Conservation (phyloP, 30 jellyfish, hydroid and myxozoan species). For the Aurelia aurita complex sp. Pacific region DNA sequence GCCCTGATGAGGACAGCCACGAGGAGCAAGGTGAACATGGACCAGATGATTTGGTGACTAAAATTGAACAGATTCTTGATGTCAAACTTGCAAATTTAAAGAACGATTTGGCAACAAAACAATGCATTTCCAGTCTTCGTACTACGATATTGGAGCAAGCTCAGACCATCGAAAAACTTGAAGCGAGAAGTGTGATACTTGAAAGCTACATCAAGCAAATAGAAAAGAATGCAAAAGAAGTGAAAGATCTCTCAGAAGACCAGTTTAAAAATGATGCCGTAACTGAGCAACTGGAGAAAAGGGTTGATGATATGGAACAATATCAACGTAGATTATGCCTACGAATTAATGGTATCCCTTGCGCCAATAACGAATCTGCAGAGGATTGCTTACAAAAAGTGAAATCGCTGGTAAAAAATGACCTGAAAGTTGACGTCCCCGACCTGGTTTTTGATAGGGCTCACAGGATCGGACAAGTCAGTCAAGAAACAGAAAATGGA, state of each 20-base stretch:
- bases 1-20: too few relatives aligned
- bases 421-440: not conserved
- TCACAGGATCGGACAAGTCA: too few relatives aligned
- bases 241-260: not conserved
- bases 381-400: not conserved
- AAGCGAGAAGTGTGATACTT: not conserved
- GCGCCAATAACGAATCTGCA: not conserved
- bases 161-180: not conserved
- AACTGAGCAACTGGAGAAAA: too few relatives aligned
- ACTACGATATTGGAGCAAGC: not conserved
- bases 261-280: too few relatives aligned
- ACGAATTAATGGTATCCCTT: slow-evolving; percentile 5
- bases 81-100: too few relatives aligned
- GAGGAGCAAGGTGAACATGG: too few relatives aligned
- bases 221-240: not conserved
- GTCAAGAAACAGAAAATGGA: too few relatives aligned
- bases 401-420: not conserved
- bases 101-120: too few relatives aligned
- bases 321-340: not conserved
- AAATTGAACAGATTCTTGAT: too few relatives aligned
- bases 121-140: slow-evolving; percentile 5
- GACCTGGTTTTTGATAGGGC: too few relatives aligned
- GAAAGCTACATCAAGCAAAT: slow-evolving; percentile 1
- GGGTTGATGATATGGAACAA: too few relatives aligned
- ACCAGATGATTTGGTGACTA: too few relatives aligned